phyloP scores from a whole-genome alignment of 2,888 invertebrate genomes.

The Rotaria sp. region DNA sequence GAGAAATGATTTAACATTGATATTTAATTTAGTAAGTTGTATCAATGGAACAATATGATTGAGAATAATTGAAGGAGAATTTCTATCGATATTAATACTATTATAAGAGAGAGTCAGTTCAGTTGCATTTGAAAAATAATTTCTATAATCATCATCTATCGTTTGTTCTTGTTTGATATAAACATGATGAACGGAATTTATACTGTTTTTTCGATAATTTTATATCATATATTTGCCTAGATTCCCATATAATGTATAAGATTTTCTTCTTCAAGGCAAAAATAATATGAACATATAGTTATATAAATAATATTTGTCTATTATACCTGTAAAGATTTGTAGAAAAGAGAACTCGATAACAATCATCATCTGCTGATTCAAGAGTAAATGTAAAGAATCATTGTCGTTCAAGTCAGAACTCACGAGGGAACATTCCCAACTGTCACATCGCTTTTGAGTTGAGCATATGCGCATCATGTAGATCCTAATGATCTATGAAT shows the following conservation, averaged over 20 bases:
- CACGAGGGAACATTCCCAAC: too few species aligned
- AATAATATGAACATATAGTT: neutral
- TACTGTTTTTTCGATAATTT: neutral
- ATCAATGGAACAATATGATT: neutral
- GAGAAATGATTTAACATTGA: neutral
- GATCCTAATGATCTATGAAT: too few species aligned
- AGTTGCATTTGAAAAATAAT: neutral
- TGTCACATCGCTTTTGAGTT: too few species aligned
- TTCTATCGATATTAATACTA: neutral
- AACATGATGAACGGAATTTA: neutral
- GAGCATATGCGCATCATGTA: too few species aligned
- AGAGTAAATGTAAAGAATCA: neutral
- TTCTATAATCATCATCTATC: neutral
- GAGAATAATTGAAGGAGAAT: neutral
- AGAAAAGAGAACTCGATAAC: neutral
- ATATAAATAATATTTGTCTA: neutral
- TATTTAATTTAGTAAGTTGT: neutral
- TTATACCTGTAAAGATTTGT: neutral
- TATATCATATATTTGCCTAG: neutral
- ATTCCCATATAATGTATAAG: neutral
- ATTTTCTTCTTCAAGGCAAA: neutral
- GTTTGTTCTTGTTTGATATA: neutral
- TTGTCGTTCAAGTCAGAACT: neutral
- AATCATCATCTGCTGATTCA: neutral
- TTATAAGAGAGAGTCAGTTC: neutral